These are phyloP conservation scores for Thalassoma bifasciatum DNA, from an alignment of 2,113 vertebrate species.

Conservation along the genomic window DNA sequence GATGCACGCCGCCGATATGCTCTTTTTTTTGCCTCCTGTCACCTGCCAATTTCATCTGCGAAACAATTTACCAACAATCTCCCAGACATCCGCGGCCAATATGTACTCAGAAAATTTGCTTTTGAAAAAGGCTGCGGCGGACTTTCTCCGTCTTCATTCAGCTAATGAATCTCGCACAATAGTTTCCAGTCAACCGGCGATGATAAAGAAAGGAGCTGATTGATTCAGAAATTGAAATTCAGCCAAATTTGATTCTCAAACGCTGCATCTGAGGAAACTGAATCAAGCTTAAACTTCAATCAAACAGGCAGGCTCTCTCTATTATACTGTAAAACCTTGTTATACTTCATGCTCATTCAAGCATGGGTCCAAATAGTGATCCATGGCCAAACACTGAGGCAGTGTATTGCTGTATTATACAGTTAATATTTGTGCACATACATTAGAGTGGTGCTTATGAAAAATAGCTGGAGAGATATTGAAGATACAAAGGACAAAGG, in stretches of 20 bases:
- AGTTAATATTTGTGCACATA: conserved; percentile 34
- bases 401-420: background rate
- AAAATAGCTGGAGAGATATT: conserved; percentile 38
- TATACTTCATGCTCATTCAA: conserved; percentile 19
- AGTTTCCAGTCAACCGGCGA: conserved; percentile 39
- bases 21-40: conserved; percentile 56
- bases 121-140: conserved; percentile 37
- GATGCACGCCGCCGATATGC: conserved; percentile 53
- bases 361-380: conserved; percentile 9
- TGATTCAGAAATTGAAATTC: conserved; percentile 50
- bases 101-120: conserved; percentile 44
- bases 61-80: conserved; percentile 74
- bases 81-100: conserved; percentile 28
- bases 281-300: conserved; percentile 18
- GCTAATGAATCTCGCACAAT: conserved; percentile 50
- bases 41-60: conserved; percentile 69
- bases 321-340: conserved; percentile 10
- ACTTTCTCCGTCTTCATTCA: conserved; percentile 35
- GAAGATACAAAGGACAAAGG: conserved; percentile 46
- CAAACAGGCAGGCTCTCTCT: conserved; percentile 5
- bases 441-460: conserved; percentile 31
- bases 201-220: conserved; percentile 44
- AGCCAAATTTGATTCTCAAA: conserved; percentile 34
- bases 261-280: background rate
- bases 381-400: background rate